Base-by-base conservation (phyloP, 1,140 invertebrate species). In the Pseudomyrmex concolor region DNA sequence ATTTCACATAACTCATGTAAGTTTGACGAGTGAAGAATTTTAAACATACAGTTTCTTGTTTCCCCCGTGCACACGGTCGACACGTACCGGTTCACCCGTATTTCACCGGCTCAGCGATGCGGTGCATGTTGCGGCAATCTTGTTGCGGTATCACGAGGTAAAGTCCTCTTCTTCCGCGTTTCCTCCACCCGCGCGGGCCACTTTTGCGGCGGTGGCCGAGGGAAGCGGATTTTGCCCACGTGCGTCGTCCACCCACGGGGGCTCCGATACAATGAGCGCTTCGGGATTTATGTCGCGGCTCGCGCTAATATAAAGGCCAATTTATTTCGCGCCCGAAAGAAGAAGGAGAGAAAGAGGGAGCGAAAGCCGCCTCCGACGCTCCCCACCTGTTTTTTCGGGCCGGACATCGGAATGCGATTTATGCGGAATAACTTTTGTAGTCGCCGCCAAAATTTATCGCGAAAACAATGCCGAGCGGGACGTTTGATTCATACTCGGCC, bases 221-320 rank as follows among this genome's bases (percentile, higher is more conserved):
- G 83, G 88, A 90, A 91, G 84, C 86, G 87, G 89, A 85, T 89
- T 91, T 90, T 91, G 89, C 90, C 89, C 86, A 91, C 90, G 88
- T 91, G 86, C 74, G 74, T 80, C 80, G 85, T 90, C 90, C 91
- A 91, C 91, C 91, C 86, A 91, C 91, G 87, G 84, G 62, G 84
- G 71, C 34, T 7, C 86, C 90, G 91, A 92, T 90, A 93, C 92
- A 92, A 92, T 90, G 91, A 93, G 86, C 82, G 64, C 60, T 68
- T 68, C 71, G 76, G 87, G 92, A 93, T 93, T 93, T 93, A 93
- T 92, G 88, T 85, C 86, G 86, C 86, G 84, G 90, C 89, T 90
- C 83, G 89, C 88, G 89, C 90, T 91, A 91, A 91, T 93, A 92
- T 92, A 91, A 91, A 91, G 89, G 83, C 90, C 90, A 92, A 92